Base-by-base conservation (phyloP, 1,140 invertebrate genomes). In the Cotesia typhae region DNA sequence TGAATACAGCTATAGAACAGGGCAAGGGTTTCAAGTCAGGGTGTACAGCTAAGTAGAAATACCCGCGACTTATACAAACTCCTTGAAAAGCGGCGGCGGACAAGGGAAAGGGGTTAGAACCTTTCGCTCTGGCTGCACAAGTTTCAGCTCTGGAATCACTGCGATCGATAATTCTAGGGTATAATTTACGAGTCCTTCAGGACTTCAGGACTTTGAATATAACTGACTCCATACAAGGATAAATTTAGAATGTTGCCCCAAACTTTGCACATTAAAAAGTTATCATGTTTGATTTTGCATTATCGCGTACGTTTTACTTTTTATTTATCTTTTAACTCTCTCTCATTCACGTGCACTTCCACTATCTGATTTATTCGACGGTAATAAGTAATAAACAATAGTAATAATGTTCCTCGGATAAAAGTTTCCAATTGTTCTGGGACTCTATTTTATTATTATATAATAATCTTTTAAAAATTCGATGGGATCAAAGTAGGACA, bases 121-220 rank as follows among this genome's bases (percentile, higher is more conserved):
- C 28, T 28, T 28, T 28, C 1, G 28, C 28, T 28, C 1, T 28
- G 28, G 6, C 41, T 47, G 10, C 4, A 37, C 10, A 37, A n/a
- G 9, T 55, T 20, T 20, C 4, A 35, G 20, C 64, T 51, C 17
- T 38, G 67, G 20, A 17, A 69, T 38, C 55, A 10, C 36, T 9
- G 20, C 57, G 67, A 69, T 69, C 67, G 67, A 69, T 69, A 69
- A 70, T 65, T 65, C 60, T 71, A 65, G 36, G 41, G 60, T 35
- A 71, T 71, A 65, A 71, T 71, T 65, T 64, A 71, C 36, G 61
- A 65, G 61, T 65, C 70, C 70, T 65, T 52, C 61, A 65, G 57
- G 61, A 53, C 70, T 65, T 52, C 52, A 65, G 57, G 61, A 53
- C 51, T 71, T 57, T 61, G 51, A 65, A 52, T 17, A 20, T 52